These are phyloP conservation scores for Zosterops borbonicus DNA, from an alignment of 2,113 vertebrate species.

Conservation along the genomic window DNA sequence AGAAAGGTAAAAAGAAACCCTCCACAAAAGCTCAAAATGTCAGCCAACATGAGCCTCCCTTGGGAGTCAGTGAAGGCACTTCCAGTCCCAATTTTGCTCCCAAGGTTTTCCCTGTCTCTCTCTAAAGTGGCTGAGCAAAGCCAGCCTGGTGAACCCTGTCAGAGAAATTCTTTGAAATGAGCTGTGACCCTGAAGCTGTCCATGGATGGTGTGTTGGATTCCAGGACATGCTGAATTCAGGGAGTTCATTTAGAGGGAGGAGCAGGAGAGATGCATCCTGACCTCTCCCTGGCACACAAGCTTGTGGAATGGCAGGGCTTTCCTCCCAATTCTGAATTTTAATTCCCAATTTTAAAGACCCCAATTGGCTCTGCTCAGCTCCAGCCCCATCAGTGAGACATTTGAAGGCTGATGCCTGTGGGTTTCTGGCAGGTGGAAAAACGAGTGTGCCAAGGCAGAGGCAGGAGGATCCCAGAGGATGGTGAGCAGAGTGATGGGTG, in stretches of 20 bases:
- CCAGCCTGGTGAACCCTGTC: neutral
- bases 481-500: neutral
- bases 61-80: neutral
- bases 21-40: neutral
- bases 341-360: neutral
- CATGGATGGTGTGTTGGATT: accelerated
- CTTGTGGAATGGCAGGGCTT: neutral
- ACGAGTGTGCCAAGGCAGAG: neutral
- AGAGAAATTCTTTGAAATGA: neutral
- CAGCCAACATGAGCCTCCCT: neutral
- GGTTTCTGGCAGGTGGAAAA: neutral
- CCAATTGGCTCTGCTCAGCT: neutral
- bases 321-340: neutral
- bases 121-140: neutral
- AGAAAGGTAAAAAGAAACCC: neutral
- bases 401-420: neutral
- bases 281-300: neutral
- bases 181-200: neutral
- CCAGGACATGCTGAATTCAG: neutral
- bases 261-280: neutral
- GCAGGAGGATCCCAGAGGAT: neutral
- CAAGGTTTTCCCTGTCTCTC: neutral
- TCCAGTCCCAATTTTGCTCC: neutral
- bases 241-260: neutral
- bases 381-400: neutral